phyloP scores from a whole-genome alignment of 2,797 vertebrate genomes.

The Austrolebias charrua region DNA sequence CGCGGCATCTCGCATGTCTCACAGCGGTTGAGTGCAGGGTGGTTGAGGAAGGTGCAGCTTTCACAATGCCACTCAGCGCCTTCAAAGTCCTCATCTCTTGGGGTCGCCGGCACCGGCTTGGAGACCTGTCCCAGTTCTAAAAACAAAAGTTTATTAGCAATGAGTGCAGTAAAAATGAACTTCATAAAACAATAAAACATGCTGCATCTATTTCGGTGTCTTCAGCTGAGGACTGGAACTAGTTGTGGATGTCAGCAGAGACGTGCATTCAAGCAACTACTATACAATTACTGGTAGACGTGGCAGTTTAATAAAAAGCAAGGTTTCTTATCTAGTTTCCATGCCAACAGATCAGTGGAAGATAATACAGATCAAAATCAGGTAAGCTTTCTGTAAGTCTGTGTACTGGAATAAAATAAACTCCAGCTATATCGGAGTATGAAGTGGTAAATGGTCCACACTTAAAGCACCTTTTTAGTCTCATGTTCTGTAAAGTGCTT shows the following conservation, averaged over 20 bases:
- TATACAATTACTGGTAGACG: slow-evolving; percentile 9
- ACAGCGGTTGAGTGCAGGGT: slow-evolving; percentile 97
- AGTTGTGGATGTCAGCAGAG: background rate
- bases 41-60: slow-evolving; percentile 99
- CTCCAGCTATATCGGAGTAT: no score
- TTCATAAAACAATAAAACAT: background rate
- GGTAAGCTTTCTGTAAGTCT: no score
- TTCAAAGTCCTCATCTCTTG: slow-evolving; percentile 97
- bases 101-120: slow-evolving; percentile 76
- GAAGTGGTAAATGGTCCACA: no score
- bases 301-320: slow-evolving; percentile 6
- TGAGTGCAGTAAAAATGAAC: background rate
- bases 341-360: slow-evolving; percentile 3
- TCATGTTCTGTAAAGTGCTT: no score
- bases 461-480: no score
- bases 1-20: slow-evolving; percentile 99
- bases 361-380: no score
- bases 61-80: slow-evolving; percentile 98
- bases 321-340: slow-evolving; percentile 29
- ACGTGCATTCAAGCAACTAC: slow-evolving; percentile 15
- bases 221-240: no score
- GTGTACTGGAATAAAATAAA: no score
- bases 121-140: slow-evolving; percentile 78
- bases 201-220: background rate
- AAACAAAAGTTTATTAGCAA: slow-evolving; percentile 1